Evolutionary conservation across 1,140 invertebrate species (phyloP).

Genomic region (Dendroctonus ponderosae): DNA sequence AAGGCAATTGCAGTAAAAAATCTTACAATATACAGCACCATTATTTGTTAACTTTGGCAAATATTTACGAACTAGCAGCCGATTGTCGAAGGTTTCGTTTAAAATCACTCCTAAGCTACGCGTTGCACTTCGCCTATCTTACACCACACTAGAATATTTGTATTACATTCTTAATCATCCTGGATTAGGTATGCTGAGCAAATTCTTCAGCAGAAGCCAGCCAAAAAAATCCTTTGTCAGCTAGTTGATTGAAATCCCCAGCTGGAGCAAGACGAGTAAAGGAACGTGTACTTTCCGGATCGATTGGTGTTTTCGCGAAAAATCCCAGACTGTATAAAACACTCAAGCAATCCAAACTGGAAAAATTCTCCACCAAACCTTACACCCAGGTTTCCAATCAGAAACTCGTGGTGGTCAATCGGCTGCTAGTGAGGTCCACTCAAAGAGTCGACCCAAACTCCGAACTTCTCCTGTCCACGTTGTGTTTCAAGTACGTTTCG

Average conservation of each 20-base stretch:
- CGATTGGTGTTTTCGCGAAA: no score
- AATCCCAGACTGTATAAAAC: background rate
- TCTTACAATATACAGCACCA: constrained; percentile 33
- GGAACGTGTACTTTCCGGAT: no score
- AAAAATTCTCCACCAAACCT: constrained; percentile 34
- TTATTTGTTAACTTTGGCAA: constrained; percentile 32
- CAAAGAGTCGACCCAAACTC: constrained; percentile 66
- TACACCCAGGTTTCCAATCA: constrained; percentile 39
- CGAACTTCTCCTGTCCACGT: constrained; percentile 58
- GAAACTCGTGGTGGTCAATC: constrained; percentile 51
- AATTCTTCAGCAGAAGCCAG: background rate
- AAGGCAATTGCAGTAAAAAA: constrained; percentile 9
- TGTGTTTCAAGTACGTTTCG: constrained; percentile 66
- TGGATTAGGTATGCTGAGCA: background rate
- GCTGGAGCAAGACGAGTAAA: no score
- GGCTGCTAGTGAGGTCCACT: constrained; percentile 55
- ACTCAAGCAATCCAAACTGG: background rate
- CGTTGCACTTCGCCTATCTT: background rate
- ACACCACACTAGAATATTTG: background rate
- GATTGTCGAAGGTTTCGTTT: constrained; percentile 13
- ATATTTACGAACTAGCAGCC: constrained; percentile 17
- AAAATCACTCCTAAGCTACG: constrained; percentile 3
- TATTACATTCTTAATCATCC: background rate
- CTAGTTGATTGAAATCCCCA: background rate
- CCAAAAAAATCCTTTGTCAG: no score